Evolutionary conservation across 2,113 vertebrate genomes (phyloP).

Genomic region (Ptyas mucosa): DNA sequence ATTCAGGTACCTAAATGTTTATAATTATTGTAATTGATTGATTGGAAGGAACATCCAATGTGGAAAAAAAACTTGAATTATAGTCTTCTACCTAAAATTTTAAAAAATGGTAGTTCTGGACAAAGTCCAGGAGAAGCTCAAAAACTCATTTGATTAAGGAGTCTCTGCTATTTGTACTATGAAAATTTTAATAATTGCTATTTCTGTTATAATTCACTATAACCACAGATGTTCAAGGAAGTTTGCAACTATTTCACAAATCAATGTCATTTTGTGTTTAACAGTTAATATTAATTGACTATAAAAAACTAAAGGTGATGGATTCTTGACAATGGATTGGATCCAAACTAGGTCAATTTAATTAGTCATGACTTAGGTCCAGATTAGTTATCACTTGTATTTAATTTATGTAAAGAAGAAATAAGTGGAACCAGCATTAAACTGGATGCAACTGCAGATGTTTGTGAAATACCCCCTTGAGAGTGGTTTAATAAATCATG

Average conservation of each 20-base stretch:
- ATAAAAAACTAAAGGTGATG: constrained; percentile 21
- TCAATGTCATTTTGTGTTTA: not conserved
- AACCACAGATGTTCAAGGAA: not conserved
- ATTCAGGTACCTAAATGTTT: not conserved
- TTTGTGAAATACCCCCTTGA: not conserved
- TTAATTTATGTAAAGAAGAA: not conserved
- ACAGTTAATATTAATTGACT: not conserved
- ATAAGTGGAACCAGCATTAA: not conserved
- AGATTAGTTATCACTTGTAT: not conserved
- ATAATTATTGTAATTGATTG: not conserved
- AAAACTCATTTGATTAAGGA: not conserved
- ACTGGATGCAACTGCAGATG: not conserved
- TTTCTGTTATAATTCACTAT: not conserved
- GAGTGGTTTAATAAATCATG: not conserved
- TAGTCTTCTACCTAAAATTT: not conserved
- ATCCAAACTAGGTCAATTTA: not conserved
- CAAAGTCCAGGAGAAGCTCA: not conserved
- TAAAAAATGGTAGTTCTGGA: not conserved
- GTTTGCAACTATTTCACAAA: not conserved
- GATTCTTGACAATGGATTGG: not conserved
- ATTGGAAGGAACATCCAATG: not conserved
- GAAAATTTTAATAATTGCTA: too few species aligned
- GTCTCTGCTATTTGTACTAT: too few species aligned
- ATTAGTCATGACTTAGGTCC: not conserved
- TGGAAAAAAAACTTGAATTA: not conserved